Base-by-base conservation (phyloP, 2,888 invertebrate genomes). In the Thecocarcelia acutangulata region DNA sequence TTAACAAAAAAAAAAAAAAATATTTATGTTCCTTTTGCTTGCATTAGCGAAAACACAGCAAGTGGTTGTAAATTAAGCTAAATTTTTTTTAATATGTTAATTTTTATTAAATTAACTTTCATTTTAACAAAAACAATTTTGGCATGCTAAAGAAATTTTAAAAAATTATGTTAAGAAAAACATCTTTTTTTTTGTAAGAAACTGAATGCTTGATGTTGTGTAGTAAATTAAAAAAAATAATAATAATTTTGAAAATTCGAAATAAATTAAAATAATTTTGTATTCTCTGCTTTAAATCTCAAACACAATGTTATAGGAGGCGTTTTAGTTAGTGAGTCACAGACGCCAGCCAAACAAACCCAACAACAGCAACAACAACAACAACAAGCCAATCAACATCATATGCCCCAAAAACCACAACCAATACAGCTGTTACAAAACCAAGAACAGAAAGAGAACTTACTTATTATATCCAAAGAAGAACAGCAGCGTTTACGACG, bases 401-500 rank as follows among this genome's bases (percentile, higher is more conserved):
- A 86, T 78, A 82, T 82, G 82, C 73, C 77, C 64, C 77, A 76
- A 73, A 80, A 69, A 76, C 83, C 42, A 69, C 86, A 87, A 75
- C 88, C 84, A 78, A 85, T 78, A 76, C 84, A 83, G 73, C 85
- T 54, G 69, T 84, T 76, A 50, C 82, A 79, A 83, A 85, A 74
- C 79, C 86, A 66, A 83, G 80, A 81, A 83, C 85, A 86, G 80
- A 84, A 80, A 80, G 86, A 87, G 58, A 87, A 85, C 81, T 85
- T 86, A 72, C 86, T 86, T 80, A 85, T 86, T 50, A 83, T 86
- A 69, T 83, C 86, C 79, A 85, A 87, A 66, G 87, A 85, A 74
- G 90, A 90, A 75, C 88, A 88, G 70, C 90, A 90, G 79, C 87
- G 87, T 37, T 86, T 92, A 82, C 92, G 94, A 15, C 92, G 94